These are phyloP conservation scores for Microctonus aethiopoides DNA, from an alignment of 2,888 invertebrate species.

Conservation along the genomic window DNA sequence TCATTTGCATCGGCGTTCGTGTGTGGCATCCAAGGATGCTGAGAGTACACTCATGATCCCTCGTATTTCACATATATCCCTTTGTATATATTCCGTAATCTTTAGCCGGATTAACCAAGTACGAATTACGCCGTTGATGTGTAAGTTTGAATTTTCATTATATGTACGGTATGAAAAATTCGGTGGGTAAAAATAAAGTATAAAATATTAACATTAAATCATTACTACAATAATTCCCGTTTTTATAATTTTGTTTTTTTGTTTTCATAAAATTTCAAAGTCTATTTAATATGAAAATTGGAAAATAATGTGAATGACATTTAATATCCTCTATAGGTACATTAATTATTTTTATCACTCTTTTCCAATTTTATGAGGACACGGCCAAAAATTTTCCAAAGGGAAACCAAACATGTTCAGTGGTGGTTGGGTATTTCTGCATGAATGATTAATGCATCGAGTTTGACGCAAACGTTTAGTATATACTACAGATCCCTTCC, in stretches of 20 bases:
- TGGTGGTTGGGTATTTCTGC: slow-evolving; percentile 1
- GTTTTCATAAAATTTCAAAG: too few species aligned
- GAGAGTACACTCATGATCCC: neutral
- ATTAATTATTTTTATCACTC: neutral
- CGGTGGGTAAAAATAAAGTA: neutral
- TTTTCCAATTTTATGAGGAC: neutral
- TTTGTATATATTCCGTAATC: neutral
- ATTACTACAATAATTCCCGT: too few species aligned
- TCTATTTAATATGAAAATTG: too few species aligned
- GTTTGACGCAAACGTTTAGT: slow-evolving; percentile 15
- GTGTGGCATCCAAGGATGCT: slow-evolving; percentile 2
- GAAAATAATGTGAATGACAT: too few species aligned
- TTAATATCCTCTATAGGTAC: too few species aligned
- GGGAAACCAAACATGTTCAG: neutral
- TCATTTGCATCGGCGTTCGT: slow-evolving; percentile 17
- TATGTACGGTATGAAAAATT: neutral
- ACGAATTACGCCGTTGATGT: too few species aligned
- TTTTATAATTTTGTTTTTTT: too few species aligned
- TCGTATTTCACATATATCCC: neutral
- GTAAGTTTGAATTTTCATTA: neutral
- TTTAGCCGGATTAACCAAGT: neutral
- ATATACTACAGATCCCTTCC: neutral
- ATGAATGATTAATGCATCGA: slow-evolving; percentile 20
- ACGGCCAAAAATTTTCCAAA: neutral
- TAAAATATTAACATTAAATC: too few species aligned